These are phyloP conservation scores for Ceratina calcarata DNA, from an alignment of 1,140 invertebrate species.

Conservation along the genomic window DNA sequence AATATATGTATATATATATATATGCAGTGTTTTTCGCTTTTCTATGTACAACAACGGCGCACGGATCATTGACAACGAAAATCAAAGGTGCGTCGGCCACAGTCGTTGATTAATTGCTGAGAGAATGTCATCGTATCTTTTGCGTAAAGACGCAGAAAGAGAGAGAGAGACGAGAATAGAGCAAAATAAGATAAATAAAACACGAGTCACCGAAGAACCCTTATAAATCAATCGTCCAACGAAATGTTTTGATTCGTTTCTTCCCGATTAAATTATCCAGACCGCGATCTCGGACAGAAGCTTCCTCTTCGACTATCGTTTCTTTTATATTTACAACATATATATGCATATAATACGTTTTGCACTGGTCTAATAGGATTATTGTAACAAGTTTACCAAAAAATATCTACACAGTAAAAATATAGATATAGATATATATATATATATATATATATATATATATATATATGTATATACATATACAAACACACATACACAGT, in stretches of 20 bases:
- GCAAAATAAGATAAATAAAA: conserved; percentile 9
- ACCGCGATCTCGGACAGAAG: conserved; percentile 28
- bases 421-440: conserved; percentile 52
- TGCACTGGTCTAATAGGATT: conserved; percentile 59
- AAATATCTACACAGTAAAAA: conserved; percentile 74
- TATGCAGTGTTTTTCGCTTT: background rate
- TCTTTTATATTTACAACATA: conserved; percentile 48
- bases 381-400: conserved; percentile 71
- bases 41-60: conserved; percentile 48
- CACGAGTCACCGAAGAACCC: conserved; percentile 21
- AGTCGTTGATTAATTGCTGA: conserved; percentile 14
- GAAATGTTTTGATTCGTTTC: conserved; percentile 50
- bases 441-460: conserved; percentile 54
- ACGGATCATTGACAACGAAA: conserved; percentile 46
- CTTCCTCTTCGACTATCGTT: conserved; percentile 28
- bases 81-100: conserved; percentile 22
- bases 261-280: conserved; percentile 4
- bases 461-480: conserved; percentile 58
- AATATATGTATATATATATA: background rate
- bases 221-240: conserved; percentile 35
- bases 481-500: conserved; percentile 60
- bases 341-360: conserved; percentile 31
- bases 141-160: conserved; percentile 24
- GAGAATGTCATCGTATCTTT: conserved; percentile 2
- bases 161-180: conserved; percentile 6